Base-by-base conservation (phyloP, 2,113 vertebrate species). In the Oxygymnocypris stewartii region DNA sequence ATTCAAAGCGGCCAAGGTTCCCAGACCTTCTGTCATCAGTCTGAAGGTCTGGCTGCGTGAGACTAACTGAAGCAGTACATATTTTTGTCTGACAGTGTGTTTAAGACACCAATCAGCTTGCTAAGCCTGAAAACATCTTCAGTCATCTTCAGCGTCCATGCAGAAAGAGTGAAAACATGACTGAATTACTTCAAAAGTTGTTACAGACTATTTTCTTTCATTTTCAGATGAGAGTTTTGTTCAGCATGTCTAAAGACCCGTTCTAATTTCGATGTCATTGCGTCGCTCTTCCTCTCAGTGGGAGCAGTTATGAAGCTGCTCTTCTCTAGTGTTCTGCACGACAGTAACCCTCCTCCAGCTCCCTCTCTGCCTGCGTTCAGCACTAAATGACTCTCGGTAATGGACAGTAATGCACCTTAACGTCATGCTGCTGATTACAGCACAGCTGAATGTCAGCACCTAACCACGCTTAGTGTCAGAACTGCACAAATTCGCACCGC, bases 351-450 rank as follows among this genome's bases (percentile, higher is more conserved):
- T 84, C 74, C 57, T 35, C 44, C 40, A 42, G 4, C 71, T 78
- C 84, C 59, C 79, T 37, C 76, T 84, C 82, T 44, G 35, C 79
- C 74, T 78, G 54, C 63, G 23, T 87, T 83, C 79, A 37, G 54
- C 67, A 84, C 65, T 83, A 84, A 88, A 88, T 87, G 84, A 67
- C 65, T 86, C 44, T 79, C 44, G 51, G 75, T 89, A 86, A 86
- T 89, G 88, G 88, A 84, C 88, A 88, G 88, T 86, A 89, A 89
- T 89, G 87, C 88, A 87, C 84, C 83, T 89, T 84, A 88, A 86
- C 79, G 88, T 86, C 86, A 84, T 47, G 84, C 80, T 86, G 88
- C 85, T 89, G 88, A 89, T 89, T 89, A 85, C 84, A 81, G 86
- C 35, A 65, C 80, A 63, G 76, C 84, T 86, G 88, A 89, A 89